Base-by-base conservation (phyloP, 2,888 invertebrate species). In the Drosophila paucipuncta region DNA sequence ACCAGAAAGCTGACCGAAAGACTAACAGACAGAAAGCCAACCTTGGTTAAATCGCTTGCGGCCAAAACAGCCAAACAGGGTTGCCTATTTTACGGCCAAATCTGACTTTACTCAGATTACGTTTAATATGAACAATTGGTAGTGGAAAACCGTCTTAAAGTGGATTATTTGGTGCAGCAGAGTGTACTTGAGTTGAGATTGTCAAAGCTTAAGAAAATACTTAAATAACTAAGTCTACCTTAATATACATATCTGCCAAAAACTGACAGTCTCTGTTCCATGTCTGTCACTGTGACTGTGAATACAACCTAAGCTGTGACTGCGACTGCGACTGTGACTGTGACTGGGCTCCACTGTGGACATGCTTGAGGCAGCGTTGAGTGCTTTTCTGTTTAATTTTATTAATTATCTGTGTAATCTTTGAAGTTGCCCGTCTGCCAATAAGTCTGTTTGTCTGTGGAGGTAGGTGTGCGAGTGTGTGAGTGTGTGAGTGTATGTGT, bases 351-450 rank as follows among this genome's bases (percentile, higher is more conserved):
- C 22, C 25, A 47, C 33, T 70, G 53, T 28, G 64, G 55, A 43
- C 47, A 54, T 63, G 59, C 52, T 52, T 50, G 33, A 22, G 61
- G 63, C 52, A 37, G 57, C 39, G 69, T 76, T 83, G 87, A 90
- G 91, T 82, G 89, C 82, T 91, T 91, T 90, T 78, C 77, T 80
- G 68, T 87, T 90, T 87, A 87, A 87, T 87, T 91, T 89, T 87
- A 87, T 91, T 87, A 91, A 91, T 87, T 87, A 82, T 90, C 80
- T 72, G 72, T 65, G 78, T 89, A 87, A 91, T 87, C 87, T 87
- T 87, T 90, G 88, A 82, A 82, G 79, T 78, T 82, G 58, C 39
- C 62, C 55, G 52, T 28, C 52, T 66, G 54, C 35, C 72, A 55
- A 64, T 58, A 13, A 49, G 30, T 33, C 25, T 61, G 47, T 41